Base-by-base conservation (phyloP, 2,888 invertebrate genomes). In the Coenonympha arcania region DNA sequence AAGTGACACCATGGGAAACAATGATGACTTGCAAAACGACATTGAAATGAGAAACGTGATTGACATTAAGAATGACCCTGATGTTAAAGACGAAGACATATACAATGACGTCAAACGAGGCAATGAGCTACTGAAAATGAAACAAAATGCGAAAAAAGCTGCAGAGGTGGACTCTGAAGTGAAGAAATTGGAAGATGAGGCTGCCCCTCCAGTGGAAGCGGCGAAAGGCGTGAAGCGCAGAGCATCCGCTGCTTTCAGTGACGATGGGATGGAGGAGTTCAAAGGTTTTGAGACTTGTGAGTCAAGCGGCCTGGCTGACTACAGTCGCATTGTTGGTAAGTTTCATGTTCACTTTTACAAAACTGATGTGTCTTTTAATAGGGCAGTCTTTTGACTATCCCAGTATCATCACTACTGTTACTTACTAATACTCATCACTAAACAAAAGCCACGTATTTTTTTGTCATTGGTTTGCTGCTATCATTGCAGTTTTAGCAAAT, bases 161-260 rank as follows among this genome's bases (percentile, higher is more conserved):
- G 55, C 6, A 30, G 51, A 31, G 22, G 45, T 42, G 15, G 51
- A 33, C 13, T 18, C 22, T 40, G 22, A 40, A 39, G 24, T 33
- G 33, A 46, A 45, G 11, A 13, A 50, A 42, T 28, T 26, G 1
- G 40, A 42, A 9, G 56, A 54, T 2, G 20, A 45, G 30, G 48
- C 44, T 40, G 55, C 19, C n/a, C 34, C 31, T 43, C 5, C 4
- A 9, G 19, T 31, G 11, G 57, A 57, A 18, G 55, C 53, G 22
- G 30, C 46, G 5, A 62, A 72, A 58, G 78, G 79, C 1, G 55
- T 70, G 15, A 85, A 85, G 52, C 69, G 85, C n/a, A 73, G 80
- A 48, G 84, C 82, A 0, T 85, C 85, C 0, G 55, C 63, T 0
- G 79, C 80, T 0, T 80, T 84, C 50, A 81, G 74, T 54, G 81